Evolutionary conservation across 2,113 vertebrate genomes (phyloP).

Genomic region (Leucosticte australis): DNA sequence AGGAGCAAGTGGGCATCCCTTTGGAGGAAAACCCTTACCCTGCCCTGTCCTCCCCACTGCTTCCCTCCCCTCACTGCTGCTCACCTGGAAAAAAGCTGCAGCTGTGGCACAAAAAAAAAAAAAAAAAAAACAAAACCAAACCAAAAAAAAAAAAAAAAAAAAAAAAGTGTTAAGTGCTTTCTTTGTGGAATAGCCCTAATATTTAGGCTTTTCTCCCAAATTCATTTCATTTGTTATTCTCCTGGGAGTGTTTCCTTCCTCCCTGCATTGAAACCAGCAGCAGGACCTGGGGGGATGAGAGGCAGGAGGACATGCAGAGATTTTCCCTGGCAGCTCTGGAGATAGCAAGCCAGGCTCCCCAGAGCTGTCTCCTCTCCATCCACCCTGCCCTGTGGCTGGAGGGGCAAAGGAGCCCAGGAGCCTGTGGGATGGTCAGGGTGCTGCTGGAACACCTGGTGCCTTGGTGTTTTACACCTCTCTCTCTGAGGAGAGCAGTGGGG

Average conservation of each 20-base stretch:
- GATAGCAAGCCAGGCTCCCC: fast-evolving
- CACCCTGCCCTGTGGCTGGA: fast-evolving
- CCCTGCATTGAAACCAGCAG: background rate
- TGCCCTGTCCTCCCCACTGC: no score
- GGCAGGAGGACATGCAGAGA: fast-evolving
- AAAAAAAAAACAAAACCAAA: background rate
- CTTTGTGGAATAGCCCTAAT: background rate
- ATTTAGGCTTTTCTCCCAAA: background rate
- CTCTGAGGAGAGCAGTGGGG: fast-evolving
- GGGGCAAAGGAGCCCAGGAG: background rate
- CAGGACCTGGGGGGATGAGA: fast-evolving
- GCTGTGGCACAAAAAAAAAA: no score
- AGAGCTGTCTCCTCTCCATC: background rate
- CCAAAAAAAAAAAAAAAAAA: background rate
- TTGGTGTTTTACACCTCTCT: fast-evolving
- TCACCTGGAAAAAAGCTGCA: background rate
- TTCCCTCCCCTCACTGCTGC: background rate
- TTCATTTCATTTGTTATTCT: background rate
- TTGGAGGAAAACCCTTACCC: background rate
- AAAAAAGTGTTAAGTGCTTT: background rate
- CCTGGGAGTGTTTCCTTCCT: background rate
- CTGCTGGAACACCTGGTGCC: background rate
- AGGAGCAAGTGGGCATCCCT: background rate
- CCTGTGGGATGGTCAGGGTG: background rate
- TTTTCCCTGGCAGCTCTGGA: background rate